Evolutionary conservation across 2,888 invertebrate species (phyloP).

Genomic region (Erebia ligea): DNA sequence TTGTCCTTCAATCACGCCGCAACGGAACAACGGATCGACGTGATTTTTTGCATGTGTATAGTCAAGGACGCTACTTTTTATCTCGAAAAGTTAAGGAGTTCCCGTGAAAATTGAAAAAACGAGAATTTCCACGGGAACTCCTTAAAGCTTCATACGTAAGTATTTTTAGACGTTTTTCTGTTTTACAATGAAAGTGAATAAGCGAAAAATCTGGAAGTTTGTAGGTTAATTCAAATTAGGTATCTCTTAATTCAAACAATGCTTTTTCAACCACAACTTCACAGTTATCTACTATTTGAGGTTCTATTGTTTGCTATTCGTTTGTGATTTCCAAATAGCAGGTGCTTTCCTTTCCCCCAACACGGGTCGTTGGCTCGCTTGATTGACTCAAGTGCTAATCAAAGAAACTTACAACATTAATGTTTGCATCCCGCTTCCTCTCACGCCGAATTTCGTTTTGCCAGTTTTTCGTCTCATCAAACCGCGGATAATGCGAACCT

Average conservation of each 20-base stretch:
- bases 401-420: slow-evolving; percentile 65
- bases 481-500: slow-evolving; percentile 60
- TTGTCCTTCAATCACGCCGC: too few species aligned
- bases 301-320: slow-evolving; percentile 32
- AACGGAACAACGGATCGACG: too few species aligned
- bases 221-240: not conserved
- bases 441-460: slow-evolving; percentile 60
- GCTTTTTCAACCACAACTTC: slow-evolving; percentile 3
- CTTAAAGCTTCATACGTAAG: not conserved
- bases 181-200: not conserved
- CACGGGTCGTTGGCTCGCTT: slow-evolving; percentile 34
- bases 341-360: slow-evolving; percentile 35
- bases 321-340: slow-evolving; percentile 37
- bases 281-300: not conserved
- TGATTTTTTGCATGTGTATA: too few species aligned
- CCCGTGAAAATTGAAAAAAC: too few species aligned
- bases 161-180: not conserved
- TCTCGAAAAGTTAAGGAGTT: too few species aligned
- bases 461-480: slow-evolving; percentile 74
- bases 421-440: slow-evolving; percentile 50
- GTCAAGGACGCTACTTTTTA: too few species aligned
- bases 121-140: too few species aligned
- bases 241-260: not conserved
- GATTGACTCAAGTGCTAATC: slow-evolving; percentile 58
- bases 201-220: not conserved